phyloP scores from a whole-genome alignment of 2,797 vertebrate species.

The Limnodromus scolopaceus region DNA sequence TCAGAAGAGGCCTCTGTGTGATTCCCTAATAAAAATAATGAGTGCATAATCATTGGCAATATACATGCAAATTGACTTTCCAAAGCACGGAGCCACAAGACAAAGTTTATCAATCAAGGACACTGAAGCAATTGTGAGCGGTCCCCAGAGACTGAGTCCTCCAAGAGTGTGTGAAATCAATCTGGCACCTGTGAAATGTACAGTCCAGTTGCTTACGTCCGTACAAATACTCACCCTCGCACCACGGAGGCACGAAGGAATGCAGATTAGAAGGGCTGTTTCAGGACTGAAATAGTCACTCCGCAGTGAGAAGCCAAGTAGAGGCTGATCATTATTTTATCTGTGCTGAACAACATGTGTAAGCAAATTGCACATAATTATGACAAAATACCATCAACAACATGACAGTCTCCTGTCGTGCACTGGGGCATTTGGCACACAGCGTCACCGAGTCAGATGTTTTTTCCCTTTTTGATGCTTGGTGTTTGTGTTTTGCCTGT shows the following conservation, averaged over 20 bases:
- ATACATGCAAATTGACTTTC: constrained; percentile 22
- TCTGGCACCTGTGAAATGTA: neutral
- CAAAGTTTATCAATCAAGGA: constrained; percentile 9
- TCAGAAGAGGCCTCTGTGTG: neutral
- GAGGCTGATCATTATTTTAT: constrained; percentile 42
- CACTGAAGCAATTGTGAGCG: neutral
- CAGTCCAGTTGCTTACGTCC: neutral
- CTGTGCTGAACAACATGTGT: constrained; percentile 6
- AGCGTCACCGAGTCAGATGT: neutral
- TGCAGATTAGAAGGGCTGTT: neutral
- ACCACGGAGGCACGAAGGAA: neutral
- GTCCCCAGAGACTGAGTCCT: neutral
- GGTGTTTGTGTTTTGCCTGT: constrained; percentile 25
- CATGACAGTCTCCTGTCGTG: neutral
- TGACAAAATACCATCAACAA: constrained; percentile 38
- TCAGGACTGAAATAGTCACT: neutral
- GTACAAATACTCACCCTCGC: neutral
- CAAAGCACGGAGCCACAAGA: neutral
- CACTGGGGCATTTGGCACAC: constrained; percentile 29
- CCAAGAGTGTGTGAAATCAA: neutral
- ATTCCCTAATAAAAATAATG: neutral
- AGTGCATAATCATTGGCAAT: constrained; percentile 12
- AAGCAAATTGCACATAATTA: constrained; percentile 49
- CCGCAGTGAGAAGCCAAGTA: neutral
- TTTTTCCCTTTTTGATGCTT: neutral